These are phyloP conservation scores for Polyergus mexicanus DNA, from an alignment of 1,140 invertebrate genomes.

Conservation along the genomic window DNA sequence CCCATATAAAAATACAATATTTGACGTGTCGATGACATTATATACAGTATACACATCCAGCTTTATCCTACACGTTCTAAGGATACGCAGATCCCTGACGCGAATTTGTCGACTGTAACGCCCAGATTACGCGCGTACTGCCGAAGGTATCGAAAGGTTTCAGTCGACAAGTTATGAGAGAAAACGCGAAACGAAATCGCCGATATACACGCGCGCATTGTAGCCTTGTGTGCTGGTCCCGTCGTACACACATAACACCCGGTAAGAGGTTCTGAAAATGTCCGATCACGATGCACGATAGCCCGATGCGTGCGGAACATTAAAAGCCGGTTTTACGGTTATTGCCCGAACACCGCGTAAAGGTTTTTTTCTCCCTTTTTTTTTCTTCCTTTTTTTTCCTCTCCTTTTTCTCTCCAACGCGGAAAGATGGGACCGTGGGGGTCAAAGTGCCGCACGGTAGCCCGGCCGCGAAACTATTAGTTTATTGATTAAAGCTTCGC, in stretches of 20 bases:
- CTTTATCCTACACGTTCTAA: neutral
- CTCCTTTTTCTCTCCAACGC: neutral
- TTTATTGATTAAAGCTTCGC: slow-evolving; percentile 74
- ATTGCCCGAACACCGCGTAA: slow-evolving; percentile 64
- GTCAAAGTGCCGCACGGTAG: slow-evolving; percentile 79
- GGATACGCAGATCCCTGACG: slow-evolving; percentile 9
- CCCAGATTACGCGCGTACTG: slow-evolving; percentile 1
- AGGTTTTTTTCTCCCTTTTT: slow-evolving; percentile 54
- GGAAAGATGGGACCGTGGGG: slow-evolving; percentile 39
- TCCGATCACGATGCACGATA: slow-evolving; percentile 76
- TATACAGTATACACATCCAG: too few relatives aligned
- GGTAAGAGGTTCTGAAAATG: slow-evolving; percentile 76
- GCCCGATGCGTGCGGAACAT: slow-evolving; percentile 74
- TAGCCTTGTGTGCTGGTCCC: neutral
- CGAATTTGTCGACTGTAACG: neutral
- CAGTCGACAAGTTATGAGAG: slow-evolving; percentile 66
- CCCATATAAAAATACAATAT: too few relatives aligned
- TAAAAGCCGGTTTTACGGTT: slow-evolving; percentile 83
- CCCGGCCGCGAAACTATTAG: slow-evolving; percentile 69
- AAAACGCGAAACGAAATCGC: slow-evolving; percentile 69
- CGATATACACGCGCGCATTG: slow-evolving; percentile 15
- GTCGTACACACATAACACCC: neutral
- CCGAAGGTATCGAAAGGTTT: slow-evolving; percentile 48
- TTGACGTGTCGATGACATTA: too few relatives aligned
- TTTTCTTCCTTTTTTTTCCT: neutral